Evolutionary conservation across 2,113 vertebrate genomes (phyloP), one percentile per base, ranked within the genome.

Genomic region (Tricholaema leucomelas): DNA sequence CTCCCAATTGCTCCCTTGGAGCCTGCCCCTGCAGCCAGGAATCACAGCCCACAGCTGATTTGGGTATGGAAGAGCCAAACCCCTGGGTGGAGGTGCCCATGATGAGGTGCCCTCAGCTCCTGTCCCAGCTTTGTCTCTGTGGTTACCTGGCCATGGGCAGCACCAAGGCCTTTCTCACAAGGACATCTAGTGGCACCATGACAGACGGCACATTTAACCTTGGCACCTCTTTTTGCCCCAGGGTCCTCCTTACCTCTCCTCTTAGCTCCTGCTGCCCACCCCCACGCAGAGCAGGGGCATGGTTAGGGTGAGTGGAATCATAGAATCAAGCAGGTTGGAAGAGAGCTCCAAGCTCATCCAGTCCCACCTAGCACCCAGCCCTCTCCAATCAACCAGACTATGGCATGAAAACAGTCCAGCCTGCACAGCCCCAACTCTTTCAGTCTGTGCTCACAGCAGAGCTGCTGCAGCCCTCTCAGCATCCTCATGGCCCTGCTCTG

Each of bases 141-240:
- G 56, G 65, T 61, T 81, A 73, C 78, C 69, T 67, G 90, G 77
- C 82, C n/a, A 2, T 67, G 83, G 90, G 77, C 90, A 94, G 65
- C 90, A 25, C 58, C 48, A 86, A 95, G 93, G 40, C 92, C 92
- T 88, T 91, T 95, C 90, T 82, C 86, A 92, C 66, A 96, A 94
- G 93, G 95, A 95, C 95, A 95, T 94, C 93, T 95, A 95, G 94
- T 88, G 94, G 94, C 90, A 84, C 74, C 50, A 5, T 65, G 86
- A 95, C 90, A 90, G 83, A 91, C 4, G 70, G 80, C 93, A 94
- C 4, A 0, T 55, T 23, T 64, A 5, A n/a, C 92, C 88, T 60
- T 21, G 3, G 8, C 21, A 0, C 3, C 25, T 21, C 24, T 2
- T 30, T 5, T 18, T 1, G 15, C 54, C 3, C 1, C 3, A 0